Percentiles rank a stretch among this genome's conserved stretches.
These are phyloP conservation scores for Eulemur coronatus DNA, from an alignment of 2,797 vertebrate genomes.

Conservation along the genomic window DNA sequence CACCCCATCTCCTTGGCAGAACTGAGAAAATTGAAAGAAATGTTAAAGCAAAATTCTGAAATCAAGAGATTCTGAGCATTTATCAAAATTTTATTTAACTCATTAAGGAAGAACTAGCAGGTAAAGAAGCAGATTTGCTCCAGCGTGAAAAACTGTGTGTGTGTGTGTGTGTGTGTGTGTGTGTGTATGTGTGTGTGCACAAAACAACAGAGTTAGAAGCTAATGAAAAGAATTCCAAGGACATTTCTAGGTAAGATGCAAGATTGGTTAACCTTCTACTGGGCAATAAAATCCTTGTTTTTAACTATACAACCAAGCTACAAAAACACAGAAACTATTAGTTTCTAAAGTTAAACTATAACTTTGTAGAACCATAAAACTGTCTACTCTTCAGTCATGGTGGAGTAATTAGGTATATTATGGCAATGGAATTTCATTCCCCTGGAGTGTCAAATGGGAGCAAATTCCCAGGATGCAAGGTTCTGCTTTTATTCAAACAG, in stretches of 20 bases:
- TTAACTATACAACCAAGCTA: neutral
- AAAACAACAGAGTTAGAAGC: neutral
- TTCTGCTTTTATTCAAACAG: neutral
- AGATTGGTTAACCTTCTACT: constrained; percentile 30
- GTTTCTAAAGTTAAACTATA: constrained; percentile 55
- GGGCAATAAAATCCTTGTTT: constrained; percentile 45
- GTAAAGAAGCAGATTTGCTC: neutral
- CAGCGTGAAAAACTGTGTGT: neutral
- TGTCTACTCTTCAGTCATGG: neutral
- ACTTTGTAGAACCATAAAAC: constrained; percentile 59
- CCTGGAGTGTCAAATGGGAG: neutral
- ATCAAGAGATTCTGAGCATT: neutral
- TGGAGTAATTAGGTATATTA: neutral
- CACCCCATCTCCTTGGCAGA: neutral
- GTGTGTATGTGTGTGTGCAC: neutral
- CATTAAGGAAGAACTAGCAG: neutral
- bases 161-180: neutral
- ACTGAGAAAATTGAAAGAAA: constrained; percentile 19
- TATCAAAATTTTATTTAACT: constrained; percentile 27
- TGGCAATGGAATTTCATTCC: constrained; percentile 30
- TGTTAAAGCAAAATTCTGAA: neutral
- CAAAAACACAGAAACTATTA: constrained; percentile 23
- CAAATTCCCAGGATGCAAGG: neutral
- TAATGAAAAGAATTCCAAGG: constrained; percentile 44
- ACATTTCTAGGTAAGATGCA: constrained; percentile 14